Conservation (phyloP, 2,113 vertebrate genomes). For the Clarias gariepinus region DNA sequence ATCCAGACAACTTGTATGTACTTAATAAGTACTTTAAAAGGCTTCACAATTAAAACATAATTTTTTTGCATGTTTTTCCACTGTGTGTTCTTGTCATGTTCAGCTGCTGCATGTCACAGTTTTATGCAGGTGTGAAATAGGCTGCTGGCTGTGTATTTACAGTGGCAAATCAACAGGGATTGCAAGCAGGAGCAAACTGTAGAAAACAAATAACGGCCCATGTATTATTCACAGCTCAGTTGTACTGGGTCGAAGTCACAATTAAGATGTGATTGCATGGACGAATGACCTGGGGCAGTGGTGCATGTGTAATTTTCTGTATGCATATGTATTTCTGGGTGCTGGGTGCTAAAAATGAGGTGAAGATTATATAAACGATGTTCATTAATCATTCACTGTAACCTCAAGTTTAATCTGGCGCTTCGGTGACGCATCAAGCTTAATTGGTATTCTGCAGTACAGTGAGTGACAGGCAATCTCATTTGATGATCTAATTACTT, state of each 20-base stretch:
- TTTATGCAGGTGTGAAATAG: not conserved
- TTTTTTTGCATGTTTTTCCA: not conserved
- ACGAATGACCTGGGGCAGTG: conserved; percentile 12
- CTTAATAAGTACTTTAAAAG: not conserved
- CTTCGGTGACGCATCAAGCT: conserved; percentile 20
- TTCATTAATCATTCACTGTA: conserved; percentile 46
- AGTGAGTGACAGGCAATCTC: conserved; percentile 31
- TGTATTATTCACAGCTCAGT: conserved; percentile 43
- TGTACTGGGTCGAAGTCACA: conserved; percentile 40
- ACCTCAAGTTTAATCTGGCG: conserved; percentile 34
- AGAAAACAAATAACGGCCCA: conserved; percentile 21
- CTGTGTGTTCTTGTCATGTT: not conserved
- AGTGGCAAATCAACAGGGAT: conserved; percentile 21
- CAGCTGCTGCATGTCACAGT: not conserved
- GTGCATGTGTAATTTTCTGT: conserved; percentile 25
- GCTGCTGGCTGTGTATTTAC: not conserved
- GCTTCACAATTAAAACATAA: not conserved
- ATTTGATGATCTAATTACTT: conserved; percentile 52
- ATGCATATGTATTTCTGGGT: conserved; percentile 44
- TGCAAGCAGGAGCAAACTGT: conserved; percentile 27
- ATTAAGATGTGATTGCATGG: conserved; percentile 36
- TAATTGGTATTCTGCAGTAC: conserved; percentile 44
- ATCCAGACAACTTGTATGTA: not conserved
- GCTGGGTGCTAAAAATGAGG: conserved; percentile 27
- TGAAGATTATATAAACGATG: conserved; percentile 44